Evolutionary conservation across 1,140 invertebrate species (phyloP).

Genomic region (Magallana angulata): DNA sequence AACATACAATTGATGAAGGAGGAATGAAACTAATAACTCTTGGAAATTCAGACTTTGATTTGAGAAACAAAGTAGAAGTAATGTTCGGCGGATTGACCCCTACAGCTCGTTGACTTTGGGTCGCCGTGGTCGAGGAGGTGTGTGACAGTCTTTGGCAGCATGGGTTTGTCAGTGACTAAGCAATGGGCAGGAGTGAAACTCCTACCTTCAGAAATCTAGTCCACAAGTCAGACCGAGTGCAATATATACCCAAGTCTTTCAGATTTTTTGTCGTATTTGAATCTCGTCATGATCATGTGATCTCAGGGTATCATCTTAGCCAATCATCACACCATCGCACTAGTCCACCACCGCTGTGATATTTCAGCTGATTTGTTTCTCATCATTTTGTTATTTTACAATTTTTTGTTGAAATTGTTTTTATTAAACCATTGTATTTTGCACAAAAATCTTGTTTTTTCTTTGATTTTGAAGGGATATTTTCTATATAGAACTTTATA

Average conservation of each 20-base stretch:
- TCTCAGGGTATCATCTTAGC: conserved; percentile 18
- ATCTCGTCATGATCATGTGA: background rate
- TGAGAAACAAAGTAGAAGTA: conserved; percentile 25
- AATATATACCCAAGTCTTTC: conserved; percentile 31
- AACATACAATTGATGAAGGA: background rate
- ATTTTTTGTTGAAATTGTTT: background rate
- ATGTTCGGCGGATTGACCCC: conserved; percentile 11
- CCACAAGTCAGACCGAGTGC: conserved; percentile 7
- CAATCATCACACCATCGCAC: conserved; percentile 14
- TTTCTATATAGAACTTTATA: too few species aligned
- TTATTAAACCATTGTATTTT: background rate
- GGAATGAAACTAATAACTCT: background rate
- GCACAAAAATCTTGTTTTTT: too few species aligned
- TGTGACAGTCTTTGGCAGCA: background rate
- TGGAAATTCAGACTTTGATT: background rate
- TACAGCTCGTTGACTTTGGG: background rate
- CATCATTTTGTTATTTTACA: background rate
- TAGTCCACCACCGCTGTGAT: conserved; percentile 27
- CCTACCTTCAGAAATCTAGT: background rate
- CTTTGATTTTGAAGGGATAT: too few species aligned
- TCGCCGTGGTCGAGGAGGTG: background rate
- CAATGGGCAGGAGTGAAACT: background rate
- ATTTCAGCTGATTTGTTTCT: conserved; percentile 28
- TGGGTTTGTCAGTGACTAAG: background rate
- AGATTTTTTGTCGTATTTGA: background rate